A percentile compares a stretch with the other conserved stretches of the same genome.
Evolutionary conservation across 1,140 invertebrate species (phyloP).

Genomic region (Ceratosolen fusciceps): DNA sequence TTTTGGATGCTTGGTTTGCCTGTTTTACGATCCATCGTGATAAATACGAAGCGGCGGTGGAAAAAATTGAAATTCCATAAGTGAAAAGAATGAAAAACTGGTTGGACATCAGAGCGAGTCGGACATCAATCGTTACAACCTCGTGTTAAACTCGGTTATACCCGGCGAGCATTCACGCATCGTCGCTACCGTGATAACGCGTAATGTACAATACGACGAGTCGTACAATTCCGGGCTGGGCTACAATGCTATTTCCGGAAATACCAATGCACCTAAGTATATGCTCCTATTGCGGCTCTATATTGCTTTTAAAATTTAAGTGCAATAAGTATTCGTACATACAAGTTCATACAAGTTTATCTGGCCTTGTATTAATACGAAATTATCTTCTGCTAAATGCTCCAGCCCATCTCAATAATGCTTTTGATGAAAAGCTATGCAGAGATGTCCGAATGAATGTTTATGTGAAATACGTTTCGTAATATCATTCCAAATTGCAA

Average conservation of each 20-base stretch:
- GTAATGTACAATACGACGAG: conserved; percentile 3
- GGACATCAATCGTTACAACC: conserved; percentile 24
- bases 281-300: neutral
- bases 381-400: conserved; percentile 4
- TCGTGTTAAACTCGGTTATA: conserved; percentile 15
- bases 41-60: neutral
- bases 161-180: conserved; percentile 23
- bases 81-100: neutral
- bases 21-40: too few species aligned
- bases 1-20: too few species aligned
- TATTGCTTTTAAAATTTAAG: conserved; percentile 23
- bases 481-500: neutral
- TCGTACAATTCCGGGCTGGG: neutral
- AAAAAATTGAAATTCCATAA: neutral
- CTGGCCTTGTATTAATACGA: neutral
- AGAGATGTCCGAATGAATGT: neutral
- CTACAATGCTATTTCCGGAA: conserved; percentile 9
- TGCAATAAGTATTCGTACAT: neutral
- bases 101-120: conserved; percentile 4
- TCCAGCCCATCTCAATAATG: conserved; percentile 8
- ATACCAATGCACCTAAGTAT: neutral
- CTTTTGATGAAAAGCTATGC: conserved; percentile 20
- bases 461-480: neutral
- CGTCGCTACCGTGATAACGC: conserved; percentile 16
- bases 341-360: neutral